phyloP scores from a whole-genome alignment of 2,888 invertebrate genomes.

The Pachydiplax longipennis region DNA sequence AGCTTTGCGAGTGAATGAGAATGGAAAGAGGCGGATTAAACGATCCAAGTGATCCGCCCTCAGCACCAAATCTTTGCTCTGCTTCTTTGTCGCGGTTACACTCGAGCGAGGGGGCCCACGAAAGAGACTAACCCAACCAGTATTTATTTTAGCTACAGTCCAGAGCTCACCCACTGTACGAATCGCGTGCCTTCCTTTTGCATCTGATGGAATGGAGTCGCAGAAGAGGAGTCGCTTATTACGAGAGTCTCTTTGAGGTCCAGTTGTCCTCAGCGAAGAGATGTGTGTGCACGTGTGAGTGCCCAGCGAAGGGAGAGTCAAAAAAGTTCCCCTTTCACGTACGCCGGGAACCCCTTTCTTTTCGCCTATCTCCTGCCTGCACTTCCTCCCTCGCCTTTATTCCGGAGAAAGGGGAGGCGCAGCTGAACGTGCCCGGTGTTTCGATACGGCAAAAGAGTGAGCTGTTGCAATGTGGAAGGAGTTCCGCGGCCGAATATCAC shows the following conservation, averaged over 20 bases:
- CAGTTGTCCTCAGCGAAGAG: background rate
- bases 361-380: background rate
- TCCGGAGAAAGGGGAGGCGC: background rate
- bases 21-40: too few relatives aligned
- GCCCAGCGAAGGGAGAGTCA: background rate
- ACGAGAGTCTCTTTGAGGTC: background rate
- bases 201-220: background rate
- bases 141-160: background rate
- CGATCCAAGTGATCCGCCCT: background rate
- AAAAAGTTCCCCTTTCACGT: background rate
- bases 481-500: background rate
- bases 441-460: background rate
- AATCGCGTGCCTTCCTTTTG: background rate
- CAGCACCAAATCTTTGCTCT: background rate
- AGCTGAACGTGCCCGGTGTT: background rate
- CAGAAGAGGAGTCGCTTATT: background rate
- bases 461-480: background rate
- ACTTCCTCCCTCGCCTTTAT: background rate
- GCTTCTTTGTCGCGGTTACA: background rate
- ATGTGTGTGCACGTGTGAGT: background rate
- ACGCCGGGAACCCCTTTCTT: background rate
- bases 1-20: too few relatives aligned
- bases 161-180: background rate
- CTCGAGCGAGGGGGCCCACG: background rate
- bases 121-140: background rate